Base-by-base conservation (phyloP, 2,113 vertebrate species). In the Mormyrus iriodes region DNA sequence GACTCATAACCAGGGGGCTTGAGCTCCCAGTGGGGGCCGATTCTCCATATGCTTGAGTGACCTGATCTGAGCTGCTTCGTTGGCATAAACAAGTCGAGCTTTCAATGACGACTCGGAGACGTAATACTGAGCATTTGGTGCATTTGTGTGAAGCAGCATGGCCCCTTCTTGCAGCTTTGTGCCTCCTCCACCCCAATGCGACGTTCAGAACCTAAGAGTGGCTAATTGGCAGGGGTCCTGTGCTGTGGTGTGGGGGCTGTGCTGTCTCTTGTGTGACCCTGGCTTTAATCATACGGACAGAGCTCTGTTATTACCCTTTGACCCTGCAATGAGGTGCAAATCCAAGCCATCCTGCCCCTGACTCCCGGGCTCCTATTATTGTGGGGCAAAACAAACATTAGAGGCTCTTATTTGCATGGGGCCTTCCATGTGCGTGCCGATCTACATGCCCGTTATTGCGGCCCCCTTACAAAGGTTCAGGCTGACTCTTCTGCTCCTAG, bases 271-370 rank as follows among this genome's bases (percentile, higher is more conserved):
- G 19, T 46, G 49, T 17, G 65, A 51, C 61, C 44, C 48, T 52
- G 24, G 15, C 27, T 65, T 92, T 92, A 93, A 93, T 93, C 93
- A 94, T 91, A 93, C 92, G 94, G 93, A 93, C 91, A 92, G 88
- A 83, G 82, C 90, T 92, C 91, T 92, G 89, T 91, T 88, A 92
- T 94, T 93, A 95, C 93, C 93, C 94, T 92, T 90, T 92, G 93
- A 91, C 94, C 92, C 90, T 93, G 93, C 94, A 94, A 94, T 93
- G 91, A 93, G 93, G 94, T 94, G 94, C 91, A 95, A 95, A 94
- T 94, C 93, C 91, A 90, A 95, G 92, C 92, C 94, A 94, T 95
- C 92, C 94, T 94, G 93, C 93, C 94, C 73, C 39, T 15, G 35
- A 42, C 35, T 79, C 73, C 35, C 5, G 1, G 5, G 13, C 52